These are phyloP conservation scores for Sycophaga agraensis DNA, from an alignment of 1,140 invertebrate species.

Conservation along the genomic window DNA sequence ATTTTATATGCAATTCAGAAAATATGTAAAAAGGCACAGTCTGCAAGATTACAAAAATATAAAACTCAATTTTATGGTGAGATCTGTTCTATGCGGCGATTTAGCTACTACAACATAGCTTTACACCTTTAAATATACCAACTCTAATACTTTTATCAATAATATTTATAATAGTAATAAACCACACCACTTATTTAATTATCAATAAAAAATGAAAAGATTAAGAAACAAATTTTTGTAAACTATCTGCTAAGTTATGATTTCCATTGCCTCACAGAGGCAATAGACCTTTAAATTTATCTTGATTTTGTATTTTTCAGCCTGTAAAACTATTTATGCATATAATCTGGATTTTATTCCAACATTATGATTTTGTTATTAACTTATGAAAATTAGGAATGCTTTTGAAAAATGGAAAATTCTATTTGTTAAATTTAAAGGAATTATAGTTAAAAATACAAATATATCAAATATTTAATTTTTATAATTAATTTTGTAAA, in stretches of 20 bases:
- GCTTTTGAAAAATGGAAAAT: constrained; percentile 15
- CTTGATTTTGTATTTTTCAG: constrained; percentile 16
- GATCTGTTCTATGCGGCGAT: constrained; percentile 22
- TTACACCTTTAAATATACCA: constrained; percentile 7
- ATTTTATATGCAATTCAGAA: constrained; percentile 17
- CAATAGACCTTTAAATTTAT: constrained; percentile 8
- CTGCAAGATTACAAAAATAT: constrained; percentile 31
- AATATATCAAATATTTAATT: not conserved
- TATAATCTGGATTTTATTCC: not conserved
- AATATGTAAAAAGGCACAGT: constrained; percentile 32
- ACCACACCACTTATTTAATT: constrained; percentile 13
- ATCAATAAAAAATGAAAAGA: constrained; percentile 7
- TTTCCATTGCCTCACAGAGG: constrained; percentile 20
- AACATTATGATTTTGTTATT: constrained; percentile 1
- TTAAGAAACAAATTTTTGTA: not conserved
- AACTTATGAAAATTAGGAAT: constrained; percentile 15
- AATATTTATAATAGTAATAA: constrained; percentile 18
- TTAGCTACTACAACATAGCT: constrained; percentile 31
- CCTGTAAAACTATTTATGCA: constrained; percentile 5
- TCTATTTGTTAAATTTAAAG: not conserved
- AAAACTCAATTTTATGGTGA: constrained; percentile 27
- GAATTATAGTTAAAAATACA: not conserved
- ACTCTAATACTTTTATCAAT: constrained; percentile 6
- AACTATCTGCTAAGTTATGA: constrained; percentile 3
- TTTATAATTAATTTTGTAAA: constrained; percentile 22